Percentiles rank a stretch among this genome's conserved stretches.
Evolutionary conservation across 2,888 invertebrate species (phyloP).

Genomic region (Cataglyphis livida): DNA sequence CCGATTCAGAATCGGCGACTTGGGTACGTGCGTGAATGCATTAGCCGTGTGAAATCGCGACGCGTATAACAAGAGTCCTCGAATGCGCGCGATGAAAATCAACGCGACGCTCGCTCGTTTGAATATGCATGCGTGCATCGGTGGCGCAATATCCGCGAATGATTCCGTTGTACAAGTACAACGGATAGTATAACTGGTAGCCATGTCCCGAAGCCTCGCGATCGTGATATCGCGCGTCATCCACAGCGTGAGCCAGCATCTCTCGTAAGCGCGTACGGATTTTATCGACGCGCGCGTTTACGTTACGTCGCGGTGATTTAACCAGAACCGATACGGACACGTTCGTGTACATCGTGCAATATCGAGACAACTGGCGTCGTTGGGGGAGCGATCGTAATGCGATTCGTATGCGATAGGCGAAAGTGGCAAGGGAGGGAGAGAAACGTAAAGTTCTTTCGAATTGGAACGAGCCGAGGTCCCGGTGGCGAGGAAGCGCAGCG

Average conservation of each 20-base stretch:
- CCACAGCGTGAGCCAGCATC: not conserved
- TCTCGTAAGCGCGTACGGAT: slow-evolving; percentile 26
- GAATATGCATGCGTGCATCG: slow-evolving; percentile 53
- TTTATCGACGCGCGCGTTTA: slow-evolving; percentile 38
- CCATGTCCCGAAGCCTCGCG: not conserved
- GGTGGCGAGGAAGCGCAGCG: slow-evolving; percentile 21
- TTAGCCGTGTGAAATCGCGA: slow-evolving; percentile 38
- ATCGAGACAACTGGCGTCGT: slow-evolving; percentile 24
- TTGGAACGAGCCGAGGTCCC: not conserved
- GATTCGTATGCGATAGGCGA: slow-evolving; percentile 40
- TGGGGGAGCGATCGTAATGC: not conserved
- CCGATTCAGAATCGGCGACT: slow-evolving; percentile 47
- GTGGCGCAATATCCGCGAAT: slow-evolving; percentile 21
- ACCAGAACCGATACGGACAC: slow-evolving; percentile 23
- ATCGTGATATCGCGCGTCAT: slow-evolving; percentile 4
- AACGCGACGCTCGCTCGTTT: slow-evolving; percentile 33
- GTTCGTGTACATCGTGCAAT: slow-evolving; percentile 22
- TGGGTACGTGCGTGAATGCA: slow-evolving; percentile 42
- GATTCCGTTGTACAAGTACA: slow-evolving; percentile 28
- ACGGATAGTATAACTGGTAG: slow-evolving; percentile 17
- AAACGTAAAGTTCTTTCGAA: slow-evolving; percentile 23
- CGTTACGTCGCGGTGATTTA: slow-evolving; percentile 18
- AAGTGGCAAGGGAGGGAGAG: not conserved
- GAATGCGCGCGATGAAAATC: slow-evolving; percentile 43
- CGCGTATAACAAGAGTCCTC: slow-evolving; percentile 50